Base-by-base conservation (phyloP, 2,888 invertebrate species). In the Cephus spinipes region DNA sequence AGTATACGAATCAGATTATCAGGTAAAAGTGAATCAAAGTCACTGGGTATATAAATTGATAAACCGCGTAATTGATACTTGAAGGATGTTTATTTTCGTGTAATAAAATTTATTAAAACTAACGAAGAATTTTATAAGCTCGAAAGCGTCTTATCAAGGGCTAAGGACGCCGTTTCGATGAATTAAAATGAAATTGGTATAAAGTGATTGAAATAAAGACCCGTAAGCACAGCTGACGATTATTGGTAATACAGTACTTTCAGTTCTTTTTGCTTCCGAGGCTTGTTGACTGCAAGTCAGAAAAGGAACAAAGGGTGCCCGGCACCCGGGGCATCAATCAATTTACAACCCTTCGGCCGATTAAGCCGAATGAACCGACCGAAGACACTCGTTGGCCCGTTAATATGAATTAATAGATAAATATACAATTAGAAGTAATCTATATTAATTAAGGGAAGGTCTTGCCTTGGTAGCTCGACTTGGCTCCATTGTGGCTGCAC, bases 371-470 rank as follows among this genome's bases (percentile, higher is more conserved):
- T 90, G 88, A 88, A 85, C 84, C 83, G 84, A 84, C 81, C 83
- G 85, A 86, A 86, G 87, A 88, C 83, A 84, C 83, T 84, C 85
- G 76, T 77, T 82, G 80, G 80, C 77, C 80, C 86, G 88, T 90
- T 89, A 88, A 88, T 89, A 88, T 88, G 88, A 86, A 91, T 91
- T 91, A 90, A 91, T 91, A 90, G 90, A 91, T 91, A 91, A 91
- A 91, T 90, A 90, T 90, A 91, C 90, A 91, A 91, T 91, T 90
- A 90, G 87, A 87, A 88, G 89, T 91, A 90, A 91, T 91, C 91
- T 91, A 90, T 91, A 91, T 91, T 91, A 90, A 91, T 91, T 91
- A 90, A 89, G 88, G 86, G 74, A 78, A 81, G 76, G 73, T 73
- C 87, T 87, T 85, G 84, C 83, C 86, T 87, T 86, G 85, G 84